Evolutionary conservation across 2,888 invertebrate species (phyloP).

Genomic region (Axea sp.): DNA sequence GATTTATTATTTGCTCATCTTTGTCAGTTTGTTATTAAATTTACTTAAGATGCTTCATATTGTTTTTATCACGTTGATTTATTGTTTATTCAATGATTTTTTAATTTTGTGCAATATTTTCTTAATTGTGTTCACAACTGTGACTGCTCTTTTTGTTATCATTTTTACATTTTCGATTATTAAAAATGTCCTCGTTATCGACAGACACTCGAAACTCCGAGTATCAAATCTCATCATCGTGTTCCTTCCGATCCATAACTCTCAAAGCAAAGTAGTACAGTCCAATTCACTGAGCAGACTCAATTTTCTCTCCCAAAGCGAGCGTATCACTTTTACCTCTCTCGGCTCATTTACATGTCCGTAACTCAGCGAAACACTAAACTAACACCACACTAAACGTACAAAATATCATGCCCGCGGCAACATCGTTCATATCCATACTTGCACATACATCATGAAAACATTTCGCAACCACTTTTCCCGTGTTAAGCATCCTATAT

Average conservation of each 20-base stretch:
- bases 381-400: conserved; percentile 19
- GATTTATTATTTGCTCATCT: too few relatives aligned
- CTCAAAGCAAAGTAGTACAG: conserved; percentile 34
- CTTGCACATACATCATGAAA: not conserved
- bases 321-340: conserved; percentile 40
- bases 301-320: conserved; percentile 40
- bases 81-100: too few relatives aligned
- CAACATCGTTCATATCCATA: not conserved
- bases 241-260: conserved; percentile 11
- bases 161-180: too few relatives aligned
- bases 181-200: too few relatives aligned
- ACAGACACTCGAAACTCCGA: too few relatives aligned
- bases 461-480: conserved; percentile 27
- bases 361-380: conserved; percentile 20
- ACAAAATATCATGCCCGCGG: conserved; percentile 8
- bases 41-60: too few relatives aligned
- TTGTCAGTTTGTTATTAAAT: too few relatives aligned
- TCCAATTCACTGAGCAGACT: conserved; percentile 6
- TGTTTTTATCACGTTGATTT: too few relatives aligned
- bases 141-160: too few relatives aligned
- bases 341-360: conserved; percentile 33
- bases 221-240: not conserved
- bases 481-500: conserved; percentile 1
- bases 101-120: too few relatives aligned
- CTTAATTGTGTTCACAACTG: too few relatives aligned